Percentiles rank a stretch among this genome's conserved stretches.
These are phyloP conservation scores for Catamblyrhynchus diadema DNA, from an alignment of 2,797 vertebrate species.

Conservation along the genomic window DNA sequence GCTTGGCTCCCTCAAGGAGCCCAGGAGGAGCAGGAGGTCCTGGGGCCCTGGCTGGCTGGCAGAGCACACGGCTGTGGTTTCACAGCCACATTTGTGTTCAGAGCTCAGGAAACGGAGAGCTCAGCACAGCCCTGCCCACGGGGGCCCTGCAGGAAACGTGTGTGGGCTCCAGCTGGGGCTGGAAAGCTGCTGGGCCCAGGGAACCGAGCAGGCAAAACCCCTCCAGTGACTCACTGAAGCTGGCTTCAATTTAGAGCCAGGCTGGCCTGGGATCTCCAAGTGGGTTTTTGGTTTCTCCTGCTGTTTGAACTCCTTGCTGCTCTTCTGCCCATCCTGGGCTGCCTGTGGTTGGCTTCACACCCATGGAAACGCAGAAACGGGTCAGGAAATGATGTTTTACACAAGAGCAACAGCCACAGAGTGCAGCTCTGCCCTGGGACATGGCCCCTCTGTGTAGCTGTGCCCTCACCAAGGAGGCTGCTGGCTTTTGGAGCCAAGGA, in stretches of 20 bases:
- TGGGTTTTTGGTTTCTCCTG: background rate
- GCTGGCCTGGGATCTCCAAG: background rate
- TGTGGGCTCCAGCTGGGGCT: background rate
- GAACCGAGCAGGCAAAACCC: background rate
- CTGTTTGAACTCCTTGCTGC: background rate
- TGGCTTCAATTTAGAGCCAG: background rate
- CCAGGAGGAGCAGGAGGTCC: background rate
- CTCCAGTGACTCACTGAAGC: background rate
- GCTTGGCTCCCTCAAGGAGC: background rate
- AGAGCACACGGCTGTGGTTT: background rate
- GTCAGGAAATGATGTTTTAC: background rate
- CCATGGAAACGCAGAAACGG: background rate
- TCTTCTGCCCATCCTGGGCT: background rate
- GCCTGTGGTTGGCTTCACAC: background rate
- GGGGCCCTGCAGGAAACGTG: rapidly evolving
- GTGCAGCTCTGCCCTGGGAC: background rate
- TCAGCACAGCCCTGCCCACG: background rate
- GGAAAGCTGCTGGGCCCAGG: background rate
- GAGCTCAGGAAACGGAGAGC: background rate
- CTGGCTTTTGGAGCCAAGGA: background rate
- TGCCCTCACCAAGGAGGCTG: background rate
- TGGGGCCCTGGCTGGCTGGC: background rate
- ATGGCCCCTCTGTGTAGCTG: background rate
- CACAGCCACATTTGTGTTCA: background rate
- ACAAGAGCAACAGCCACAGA: background rate